Conservation (phyloP, 2,797 vertebrate species). For the Chaetophractus vellerosus region DNA sequence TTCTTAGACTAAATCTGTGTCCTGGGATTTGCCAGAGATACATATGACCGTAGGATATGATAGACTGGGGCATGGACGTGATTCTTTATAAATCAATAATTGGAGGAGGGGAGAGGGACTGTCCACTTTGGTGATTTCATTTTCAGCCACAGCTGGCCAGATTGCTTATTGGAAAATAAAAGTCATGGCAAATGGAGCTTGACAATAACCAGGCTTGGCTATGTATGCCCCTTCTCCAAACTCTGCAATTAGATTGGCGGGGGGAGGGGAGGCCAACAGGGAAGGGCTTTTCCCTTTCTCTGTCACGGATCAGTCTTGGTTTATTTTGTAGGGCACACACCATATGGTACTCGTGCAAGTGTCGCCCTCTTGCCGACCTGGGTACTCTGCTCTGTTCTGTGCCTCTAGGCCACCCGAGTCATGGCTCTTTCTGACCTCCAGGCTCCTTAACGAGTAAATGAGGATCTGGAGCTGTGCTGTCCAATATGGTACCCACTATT, state of each 20-base stretch:
- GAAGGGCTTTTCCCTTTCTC: background rate
- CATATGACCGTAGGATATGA: background rate
- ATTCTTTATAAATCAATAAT: slow-evolving; percentile 78
- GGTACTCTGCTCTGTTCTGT: background rate
- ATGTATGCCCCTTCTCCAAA: slow-evolving; percentile 14
- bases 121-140: slow-evolving; percentile 82
- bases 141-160: slow-evolving; percentile 83
- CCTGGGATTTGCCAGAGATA: background rate
- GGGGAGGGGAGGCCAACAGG: slow-evolving; percentile 7
- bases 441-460: background rate
- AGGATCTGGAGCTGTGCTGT: background rate
- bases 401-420: background rate
- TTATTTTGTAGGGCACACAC: slow-evolving; percentile 49
- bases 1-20: background rate
- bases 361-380: background rate
- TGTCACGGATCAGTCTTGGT: slow-evolving; percentile 51
- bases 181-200: slow-evolving; percentile 83
- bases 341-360: background rate
- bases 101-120: slow-evolving; percentile 3
- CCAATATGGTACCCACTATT: background rate
- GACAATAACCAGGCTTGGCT: slow-evolving; percentile 81
- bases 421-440: background rate
- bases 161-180: slow-evolving; percentile 84
- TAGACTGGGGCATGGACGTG: slow-evolving; percentile 3
- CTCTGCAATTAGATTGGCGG: slow-evolving; percentile 26